Percentiles rank a stretch among this genome's conserved stretches.
Conservation (phyloP, 23 tunicate genomes). For the Halocynthia aurantium region DNA sequence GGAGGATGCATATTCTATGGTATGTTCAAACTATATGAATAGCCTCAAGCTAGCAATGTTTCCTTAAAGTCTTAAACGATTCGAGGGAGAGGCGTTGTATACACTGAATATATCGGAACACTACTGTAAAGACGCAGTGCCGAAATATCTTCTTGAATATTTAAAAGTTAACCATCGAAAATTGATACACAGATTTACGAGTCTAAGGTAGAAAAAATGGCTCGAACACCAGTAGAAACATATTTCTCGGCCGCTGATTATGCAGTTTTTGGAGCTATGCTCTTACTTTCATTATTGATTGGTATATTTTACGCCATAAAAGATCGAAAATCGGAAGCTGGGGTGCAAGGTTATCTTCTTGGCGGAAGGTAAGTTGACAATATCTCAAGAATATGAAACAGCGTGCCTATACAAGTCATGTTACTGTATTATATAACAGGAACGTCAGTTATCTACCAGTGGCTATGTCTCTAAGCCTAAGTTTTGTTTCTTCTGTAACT, state of each 20-base stretch:
- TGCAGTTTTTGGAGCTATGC: background rate
- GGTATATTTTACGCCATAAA: background rate
- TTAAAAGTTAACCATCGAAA: no score
- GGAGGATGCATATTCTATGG: slow-evolving; percentile 2
- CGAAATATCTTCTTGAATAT: no score
- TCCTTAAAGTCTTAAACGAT: no score
- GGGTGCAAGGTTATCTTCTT: background rate
- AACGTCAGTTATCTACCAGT: slow-evolving; percentile 47
- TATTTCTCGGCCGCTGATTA: background rate
- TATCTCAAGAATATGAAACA: no score
- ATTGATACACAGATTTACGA: no score
- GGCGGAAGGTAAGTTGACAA: background rate
- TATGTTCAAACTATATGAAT: background rate
- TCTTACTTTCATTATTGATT: background rate
- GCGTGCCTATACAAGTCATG: background rate
- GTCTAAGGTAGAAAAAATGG: no score
- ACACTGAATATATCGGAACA: no score
- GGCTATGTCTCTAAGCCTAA: slow-evolving; percentile 21
- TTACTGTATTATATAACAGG: slow-evolving; percentile 7
- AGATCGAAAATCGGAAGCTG: background rate
- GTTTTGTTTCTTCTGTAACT: slow-evolving; percentile 54
- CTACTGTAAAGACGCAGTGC: no score
- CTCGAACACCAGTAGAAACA: no score
- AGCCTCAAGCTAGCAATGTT: no score
- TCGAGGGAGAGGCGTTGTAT: no score